Evolutionary conservation across 2,797 vertebrate species (phyloP).

Genomic region (Pygocentrus nattereri): DNA sequence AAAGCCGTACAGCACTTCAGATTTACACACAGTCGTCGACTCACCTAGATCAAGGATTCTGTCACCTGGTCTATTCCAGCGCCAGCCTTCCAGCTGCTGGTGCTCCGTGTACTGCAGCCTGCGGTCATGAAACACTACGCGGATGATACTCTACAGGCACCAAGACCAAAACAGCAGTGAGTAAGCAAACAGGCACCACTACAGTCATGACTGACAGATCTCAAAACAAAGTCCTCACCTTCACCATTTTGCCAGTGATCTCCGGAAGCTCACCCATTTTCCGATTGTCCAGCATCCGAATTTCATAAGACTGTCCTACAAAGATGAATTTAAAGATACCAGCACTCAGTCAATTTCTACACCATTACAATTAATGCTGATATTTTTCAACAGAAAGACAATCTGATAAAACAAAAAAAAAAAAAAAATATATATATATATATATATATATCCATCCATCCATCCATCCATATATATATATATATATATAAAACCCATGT

Average conservation of each 20-base stretch:
- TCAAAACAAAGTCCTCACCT: slow-evolving; percentile 79
- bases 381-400: not conserved
- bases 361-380: not conserved
- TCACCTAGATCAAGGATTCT: slow-evolving; percentile 94
- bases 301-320: slow-evolving; percentile 98
- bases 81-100: slow-evolving; percentile 96
- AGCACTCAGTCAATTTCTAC: not conserved
- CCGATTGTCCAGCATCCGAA: slow-evolving; percentile 97
- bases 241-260: slow-evolving; percentile 95
- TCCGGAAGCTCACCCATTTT: slow-evolving; percentile 96
- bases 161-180: not conserved
- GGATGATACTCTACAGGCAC: slow-evolving; percentile 89
- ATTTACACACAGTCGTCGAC: slow-evolving; percentile 27
- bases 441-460: no score
- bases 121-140: slow-evolving; percentile 95
- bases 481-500: not conserved
- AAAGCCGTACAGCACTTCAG: not conserved
- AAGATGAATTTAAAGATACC: slow-evolving; percentile 43
- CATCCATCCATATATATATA: no score
- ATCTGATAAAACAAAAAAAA: not conserved
- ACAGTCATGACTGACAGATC: not conserved
- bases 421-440: no score
- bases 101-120: slow-evolving; percentile 96
- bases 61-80: slow-evolving; percentile 95
- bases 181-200: not conserved